A percentile compares a stretch with the other conserved stretches of the same genome.
Conservation (phyloP, 2,113 vertebrate species). For the Siphamia tubifer region DNA sequence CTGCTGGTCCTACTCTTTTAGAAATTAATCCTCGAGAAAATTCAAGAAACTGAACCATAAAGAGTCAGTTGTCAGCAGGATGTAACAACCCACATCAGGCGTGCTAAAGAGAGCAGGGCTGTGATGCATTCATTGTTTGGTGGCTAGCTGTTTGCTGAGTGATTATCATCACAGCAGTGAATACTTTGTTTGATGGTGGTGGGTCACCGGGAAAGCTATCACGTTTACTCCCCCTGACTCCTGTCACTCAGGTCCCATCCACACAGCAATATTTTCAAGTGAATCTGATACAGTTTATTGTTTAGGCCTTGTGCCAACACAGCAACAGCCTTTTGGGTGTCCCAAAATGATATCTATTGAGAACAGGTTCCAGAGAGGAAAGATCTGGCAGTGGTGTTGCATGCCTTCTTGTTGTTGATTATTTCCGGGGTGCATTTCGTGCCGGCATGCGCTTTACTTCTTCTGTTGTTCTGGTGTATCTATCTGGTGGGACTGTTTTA, state of each 20-base stretch:
- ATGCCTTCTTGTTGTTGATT: no score
- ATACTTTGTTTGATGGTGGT: background rate
- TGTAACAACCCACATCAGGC: background rate
- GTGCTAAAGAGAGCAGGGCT: background rate
- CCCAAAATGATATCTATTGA: no score
- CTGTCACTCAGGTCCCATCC: background rate
- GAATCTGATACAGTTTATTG: no score
- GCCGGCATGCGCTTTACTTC: no score
- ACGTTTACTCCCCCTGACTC: background rate
- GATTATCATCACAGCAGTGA: conserved; percentile 25
- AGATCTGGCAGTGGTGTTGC: no score
- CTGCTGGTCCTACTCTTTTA: background rate
- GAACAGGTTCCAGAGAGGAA: no score
- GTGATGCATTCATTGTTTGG: conserved; percentile 21
- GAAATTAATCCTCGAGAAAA: conserved; percentile 19
- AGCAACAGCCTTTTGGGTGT: no score
- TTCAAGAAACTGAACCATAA: conserved; percentile 39
- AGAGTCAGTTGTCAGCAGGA: conserved; percentile 32
- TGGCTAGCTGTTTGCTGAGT: conserved; percentile 32
- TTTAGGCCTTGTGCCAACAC: no score
- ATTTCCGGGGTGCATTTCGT: no score
- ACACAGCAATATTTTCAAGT: no score
- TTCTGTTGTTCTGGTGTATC: no score
- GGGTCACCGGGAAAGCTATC: conserved; percentile 13
- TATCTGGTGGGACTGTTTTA: no score